Conservation (phyloP, 2,888 invertebrate species). For the Dynastes hyllus region DNA sequence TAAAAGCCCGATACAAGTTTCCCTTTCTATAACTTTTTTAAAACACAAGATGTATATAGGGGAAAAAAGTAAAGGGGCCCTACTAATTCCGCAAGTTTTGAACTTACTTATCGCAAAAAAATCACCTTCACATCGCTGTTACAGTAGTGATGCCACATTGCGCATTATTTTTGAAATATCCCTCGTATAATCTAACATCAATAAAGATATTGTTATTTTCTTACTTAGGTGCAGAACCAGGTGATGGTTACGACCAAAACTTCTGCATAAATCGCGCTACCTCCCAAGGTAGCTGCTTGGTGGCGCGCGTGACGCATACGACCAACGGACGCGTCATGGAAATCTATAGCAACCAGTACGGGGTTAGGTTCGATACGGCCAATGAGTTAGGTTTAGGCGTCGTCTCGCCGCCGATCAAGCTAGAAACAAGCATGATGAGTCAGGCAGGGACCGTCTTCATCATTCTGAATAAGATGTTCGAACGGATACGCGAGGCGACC, state of each 20-base stretch:
- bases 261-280: constrained; percentile 81
- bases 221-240: constrained; percentile 52
- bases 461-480: constrained; percentile 33
- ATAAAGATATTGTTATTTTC: no score
- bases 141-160: no score
- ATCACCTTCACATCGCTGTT: no score
- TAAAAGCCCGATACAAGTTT: no score
- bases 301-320: constrained; percentile 80
- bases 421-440: neutral
- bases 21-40: no score
- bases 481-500: constrained; percentile 10
- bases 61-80: no score
- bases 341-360: constrained; percentile 89
- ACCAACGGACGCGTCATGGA: constrained; percentile 83
- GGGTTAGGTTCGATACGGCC: constrained; percentile 90
- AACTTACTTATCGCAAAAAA: no score
- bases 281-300: constrained; percentile 75
- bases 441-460: constrained; percentile 32
- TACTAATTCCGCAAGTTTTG: no score
- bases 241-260: constrained; percentile 86
- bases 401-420: constrained; percentile 36
- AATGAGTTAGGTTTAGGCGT: constrained; percentile 71
- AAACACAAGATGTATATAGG: no score
- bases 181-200: no score
- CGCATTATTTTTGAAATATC: no score